Evolutionary conservation across 2,888 invertebrate species (phyloP), one percentile per base, ranked within the genome.

Genomic region (Timandra comae): DNA sequence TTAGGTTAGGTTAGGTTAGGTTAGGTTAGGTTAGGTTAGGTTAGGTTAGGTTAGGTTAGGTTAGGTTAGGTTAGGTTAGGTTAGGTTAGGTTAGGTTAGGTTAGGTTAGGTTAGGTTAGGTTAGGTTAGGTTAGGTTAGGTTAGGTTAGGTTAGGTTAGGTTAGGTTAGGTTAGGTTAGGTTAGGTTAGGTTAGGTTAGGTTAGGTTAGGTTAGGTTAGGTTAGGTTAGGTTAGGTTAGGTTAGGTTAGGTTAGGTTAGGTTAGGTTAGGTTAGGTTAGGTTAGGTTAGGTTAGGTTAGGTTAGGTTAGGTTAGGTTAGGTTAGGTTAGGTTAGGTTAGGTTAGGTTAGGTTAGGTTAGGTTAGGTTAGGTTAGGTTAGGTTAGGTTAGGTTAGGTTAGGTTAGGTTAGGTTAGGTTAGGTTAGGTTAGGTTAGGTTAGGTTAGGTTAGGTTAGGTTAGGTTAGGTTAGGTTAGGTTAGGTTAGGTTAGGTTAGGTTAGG

Each of bases 281-380:
- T 38, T 43, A 33, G 33, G 38, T 35, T 35, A 38, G 35, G 34
- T 38, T 38, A 22, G 32, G 22, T 33, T 35, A 25, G 12, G 38
- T 33, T 38, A 29, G 29, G 35, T 35, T 38, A 31, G 38, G 38
- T 38, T 38, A 38, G 38, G 38, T 38, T 34, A 31, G 38, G 38
- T 39, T n/a, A n/a, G n/a, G n/a, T n/a, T n/a, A 29, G 29, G 33
- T 33, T 34, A 30, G 38, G 38, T 38, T 33, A 33, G 36, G 35
- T 36, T 31, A 27, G 35, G 35, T 36, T 28, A 36, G 35, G 34
- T 40, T 40, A 40, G 27, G 27, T 27, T 27, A 27, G 27, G 32
- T 35, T 35, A 27, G 36, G 35, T 47, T 37, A 37, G 44, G 42
- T 44, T 44, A 43, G 41, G 38, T 45, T 41, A 42, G 43, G 41